Evolutionary conservation across 1,140 invertebrate species (phyloP), one percentile per base, ranked within the genome.

Genomic region (Drosophila orena): DNA sequence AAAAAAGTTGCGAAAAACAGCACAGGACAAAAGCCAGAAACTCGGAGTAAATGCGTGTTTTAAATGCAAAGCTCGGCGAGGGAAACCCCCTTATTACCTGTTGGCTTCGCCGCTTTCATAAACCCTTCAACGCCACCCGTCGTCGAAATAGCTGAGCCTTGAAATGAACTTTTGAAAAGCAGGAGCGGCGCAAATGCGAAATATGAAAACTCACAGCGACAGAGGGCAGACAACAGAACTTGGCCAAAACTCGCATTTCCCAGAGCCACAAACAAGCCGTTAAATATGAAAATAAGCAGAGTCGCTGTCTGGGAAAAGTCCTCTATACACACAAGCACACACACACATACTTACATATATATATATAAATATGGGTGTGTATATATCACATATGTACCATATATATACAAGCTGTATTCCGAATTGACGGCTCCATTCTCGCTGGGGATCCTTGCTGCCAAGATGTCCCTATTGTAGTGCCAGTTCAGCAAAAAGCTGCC

Each of bases 91-190:
- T 42, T 43, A 52, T 68, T 68, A 68, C 64, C 64, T 68, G 64
- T 68, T 75, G 78, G 44, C 71, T 65, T 84, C 71, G 57, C 46
- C 58, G 50, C 74, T 59, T 60, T 46, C 64, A 70, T 64, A 71
- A 86, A 88, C 83, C 83, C 83, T 88, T 88, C 77, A 77, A 44
- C 62, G 56, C 24, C 38, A n/a, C n/a, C n/a, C n/a, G n/a, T 24
- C 56, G 35, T n/a, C 55, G 49, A 60, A 83, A 79, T 86, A 86
- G 81, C 75, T 90, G 78, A 90, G 75, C 86, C 86, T 90, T 90
- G 86, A 90, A 90, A 90, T 90, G 86, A 90, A 90, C 76, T 90
- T 90, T 77, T 69, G 50, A 20, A 60, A 72, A 70, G 68, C 52
- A 40, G 42, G 56, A 73, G 68, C 52, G 46, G 42, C 52, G 42